Conservation (phyloP, 2,113 vertebrate species). For the Choloepus hoffmanni region DNA sequence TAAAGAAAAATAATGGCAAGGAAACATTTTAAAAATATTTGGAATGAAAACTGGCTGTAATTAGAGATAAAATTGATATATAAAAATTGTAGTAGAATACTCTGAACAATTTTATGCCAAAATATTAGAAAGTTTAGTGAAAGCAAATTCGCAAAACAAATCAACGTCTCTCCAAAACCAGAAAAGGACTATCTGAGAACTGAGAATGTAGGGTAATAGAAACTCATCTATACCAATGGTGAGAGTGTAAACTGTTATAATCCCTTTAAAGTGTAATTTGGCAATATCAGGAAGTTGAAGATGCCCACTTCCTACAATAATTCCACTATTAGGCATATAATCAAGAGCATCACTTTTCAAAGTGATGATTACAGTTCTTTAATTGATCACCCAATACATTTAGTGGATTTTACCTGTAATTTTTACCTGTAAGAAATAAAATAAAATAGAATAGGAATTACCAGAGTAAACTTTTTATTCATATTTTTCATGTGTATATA, state of each 20-base stretch:
- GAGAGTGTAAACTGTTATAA: neutral
- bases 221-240: neutral
- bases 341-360: neutral
- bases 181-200: neutral
- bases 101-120: neutral
- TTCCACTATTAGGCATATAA: neutral
- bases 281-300: neutral
- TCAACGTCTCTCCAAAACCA: neutral
- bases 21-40: neutral
- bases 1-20: neutral
- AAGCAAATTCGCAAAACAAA: neutral
- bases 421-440: neutral
- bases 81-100: neutral
- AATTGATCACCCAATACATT: neutral
- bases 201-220: neutral
- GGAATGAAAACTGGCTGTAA: neutral
- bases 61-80: neutral
- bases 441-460: neutral
- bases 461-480: neutral
- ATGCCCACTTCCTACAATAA: neutral
- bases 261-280: neutral
- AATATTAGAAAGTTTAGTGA: neutral
- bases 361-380: neutral
- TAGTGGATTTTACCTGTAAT: neutral
- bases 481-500: neutral